Evolutionary conservation across 2,113 vertebrate genomes (phyloP), one percentile per base, ranked within the genome.

Genomic region (Alethe diademata): DNA sequence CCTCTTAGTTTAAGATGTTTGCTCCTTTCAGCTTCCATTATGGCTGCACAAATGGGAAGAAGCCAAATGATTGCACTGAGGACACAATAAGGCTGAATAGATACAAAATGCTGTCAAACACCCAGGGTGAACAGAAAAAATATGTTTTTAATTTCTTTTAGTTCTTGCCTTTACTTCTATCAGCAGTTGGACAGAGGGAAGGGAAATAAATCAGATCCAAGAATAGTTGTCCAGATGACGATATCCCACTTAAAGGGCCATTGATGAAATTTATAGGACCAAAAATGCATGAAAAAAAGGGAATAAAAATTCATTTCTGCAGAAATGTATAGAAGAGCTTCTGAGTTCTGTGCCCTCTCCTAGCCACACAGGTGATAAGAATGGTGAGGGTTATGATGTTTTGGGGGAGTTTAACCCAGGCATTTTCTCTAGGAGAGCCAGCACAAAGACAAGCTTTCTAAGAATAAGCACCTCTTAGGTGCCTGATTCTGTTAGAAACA

Each of bases 71-170:
- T 22, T 90, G 82, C 69, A 88, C 75, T 83, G 76, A 97, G 88
- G 45, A 87, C 96, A 94, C 67, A 88, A 22, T 8, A 64, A 86
- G 51, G 43, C 50, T 78, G 88, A 89, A 70, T 29, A 85, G 78
- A 95, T 67, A 88, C 45, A 88, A 94, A 93, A 81, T 42, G 36
- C 83, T 96, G 92, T 93, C 88, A 95, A 95, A 94, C 33, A 75
- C 62, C 76, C 16, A 3, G 43, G 62, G 38, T 58, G 61, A 95
- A 73, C 48, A 89, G 71, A 80, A 89, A 95, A 96, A 87, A 95
- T 67, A 96, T 35, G 56, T 10, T 22, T 97, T 94, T 92, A 95
- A 92, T 97, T 93, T 95, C 87, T 82, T 87, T 78, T 47, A 83
- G 67, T 70, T 95, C 65, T 92, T 90, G 73, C 80, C 61, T 94